phyloP scores from a whole-genome alignment of 2,888 invertebrate genomes.

The Lathronympha strigana region DNA sequence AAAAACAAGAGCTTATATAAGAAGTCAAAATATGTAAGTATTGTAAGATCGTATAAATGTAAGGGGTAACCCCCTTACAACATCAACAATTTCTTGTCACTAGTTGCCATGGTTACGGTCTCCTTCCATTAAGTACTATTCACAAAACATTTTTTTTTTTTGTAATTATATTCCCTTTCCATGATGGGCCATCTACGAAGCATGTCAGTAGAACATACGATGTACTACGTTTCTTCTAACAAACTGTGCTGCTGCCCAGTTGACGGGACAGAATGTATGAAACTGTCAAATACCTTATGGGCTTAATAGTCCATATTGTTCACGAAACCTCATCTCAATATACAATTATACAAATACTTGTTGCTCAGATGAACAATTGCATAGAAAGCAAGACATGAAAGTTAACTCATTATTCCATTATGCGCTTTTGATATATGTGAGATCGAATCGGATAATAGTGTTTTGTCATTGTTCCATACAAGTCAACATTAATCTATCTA shows the following conservation, averaged over 20 bases:
- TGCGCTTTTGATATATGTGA: conserved; percentile 36
- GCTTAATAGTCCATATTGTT: not conserved
- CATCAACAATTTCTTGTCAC: no score
- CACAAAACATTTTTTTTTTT: no score
- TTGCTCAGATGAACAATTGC: conserved; percentile 23
- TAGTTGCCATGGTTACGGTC: no score
- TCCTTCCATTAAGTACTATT: no score
- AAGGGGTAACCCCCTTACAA: no score
- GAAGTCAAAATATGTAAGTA: no score
- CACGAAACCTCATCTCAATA: conserved; percentile 18
- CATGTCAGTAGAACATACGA: no score
- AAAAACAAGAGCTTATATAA: not conserved
- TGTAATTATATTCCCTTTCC: no score
- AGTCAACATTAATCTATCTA: not conserved
- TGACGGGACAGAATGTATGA: not conserved
- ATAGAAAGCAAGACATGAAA: conserved; percentile 40
- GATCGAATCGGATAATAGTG: conserved; percentile 27
- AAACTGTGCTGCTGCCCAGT: no score
- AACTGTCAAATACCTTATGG: not conserved
- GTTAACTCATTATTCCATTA: conserved; percentile 30
- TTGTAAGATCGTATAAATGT: not conserved
- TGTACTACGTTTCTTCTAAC: no score
- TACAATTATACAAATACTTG: conserved; percentile 20
- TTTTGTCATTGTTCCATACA: conserved; percentile 28
- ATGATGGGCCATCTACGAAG: no score